Conservation (phyloP, 2,888 invertebrate genomes). For the Cacoxenus indagator region DNA sequence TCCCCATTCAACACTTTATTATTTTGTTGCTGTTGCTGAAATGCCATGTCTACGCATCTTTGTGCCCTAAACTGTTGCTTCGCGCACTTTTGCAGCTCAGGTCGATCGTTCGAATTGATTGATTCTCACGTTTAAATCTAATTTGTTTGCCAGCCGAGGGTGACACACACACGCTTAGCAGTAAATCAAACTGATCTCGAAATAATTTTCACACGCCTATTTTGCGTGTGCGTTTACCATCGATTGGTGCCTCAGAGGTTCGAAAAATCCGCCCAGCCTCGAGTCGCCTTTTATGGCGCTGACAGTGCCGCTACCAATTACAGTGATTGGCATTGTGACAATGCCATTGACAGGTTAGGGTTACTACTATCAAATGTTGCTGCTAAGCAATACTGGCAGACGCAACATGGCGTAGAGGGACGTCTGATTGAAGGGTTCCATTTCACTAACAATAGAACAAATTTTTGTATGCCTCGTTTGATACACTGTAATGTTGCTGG, state of each 20-base stretch:
- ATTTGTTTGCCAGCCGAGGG: conserved; percentile 32
- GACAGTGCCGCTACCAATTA: conserved; percentile 36
- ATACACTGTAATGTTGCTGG: no score
- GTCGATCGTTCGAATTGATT: conserved; percentile 21
- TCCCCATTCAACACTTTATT: no score
- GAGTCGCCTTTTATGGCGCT: conserved; percentile 35
- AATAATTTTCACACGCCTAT: conserved; percentile 49
- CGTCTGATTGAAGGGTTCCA: conserved; percentile 26
- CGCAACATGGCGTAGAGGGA: conserved; percentile 6
- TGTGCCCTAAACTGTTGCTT: neutral
- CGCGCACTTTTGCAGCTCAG: neutral
- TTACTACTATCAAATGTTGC: conserved; percentile 17
- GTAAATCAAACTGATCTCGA: conserved; percentile 25
- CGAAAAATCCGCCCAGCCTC: neutral
- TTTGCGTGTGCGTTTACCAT: conserved; percentile 25
- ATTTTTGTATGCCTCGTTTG: neutral
- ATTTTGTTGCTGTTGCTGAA: no score
- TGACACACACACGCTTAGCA: conserved; percentile 1
- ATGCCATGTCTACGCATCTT: neutral
- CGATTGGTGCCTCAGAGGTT: conserved; percentile 1
- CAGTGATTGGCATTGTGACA: conserved; percentile 41
- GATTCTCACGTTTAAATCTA: conserved; percentile 45
- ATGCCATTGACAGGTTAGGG: conserved; percentile 41
- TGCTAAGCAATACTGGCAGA: neutral
- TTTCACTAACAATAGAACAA: conserved; percentile 20